Base-by-base conservation (phyloP, 1,140 invertebrate species). In the Archegozetes longisetosus region DNA sequence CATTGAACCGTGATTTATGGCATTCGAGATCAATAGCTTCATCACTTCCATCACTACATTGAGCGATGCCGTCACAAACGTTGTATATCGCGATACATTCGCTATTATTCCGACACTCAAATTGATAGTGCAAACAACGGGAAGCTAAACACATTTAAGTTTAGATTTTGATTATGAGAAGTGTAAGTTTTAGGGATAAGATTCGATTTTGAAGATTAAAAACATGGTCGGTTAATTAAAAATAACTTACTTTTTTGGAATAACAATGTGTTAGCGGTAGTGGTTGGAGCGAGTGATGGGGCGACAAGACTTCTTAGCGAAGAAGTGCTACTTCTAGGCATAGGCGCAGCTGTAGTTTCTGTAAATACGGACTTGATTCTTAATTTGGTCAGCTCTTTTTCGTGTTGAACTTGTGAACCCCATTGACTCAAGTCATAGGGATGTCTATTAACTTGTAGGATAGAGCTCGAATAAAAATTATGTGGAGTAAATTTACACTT, bases 11-110 rank as follows among this genome's bases (percentile, higher is more conserved):
- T 29, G 57, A 58, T 40, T 58, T 58, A 27, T 58, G 85, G 72
- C 86, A 88, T 25, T 78, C 78, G 57, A 90, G 76, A 71, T 88
- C 85, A 14, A 80, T 77, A 52, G 83, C 85, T 73, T 92, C 89
- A 68, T 92, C 88, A 70, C 86, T 89, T 60, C 81, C 87, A 76
- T 96, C 91, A 2, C 83, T 76, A 74, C 92, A 96, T 96, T 60
- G 58, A 13, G 86, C 82, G 58, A 94, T 88, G 27, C 89, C 90
- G 75, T 97, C 88, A 69, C 93, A 97, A 2, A 86, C 86, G 71
- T 96, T 93, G 71, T 95, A 94, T 64, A 91, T 85, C 1, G 88
- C 89, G 64, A 97, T 92, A 68, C 92, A 97, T 70, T 95, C 91
- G 25, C 82, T 80, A 25, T 82, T 83, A 29, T 81, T 80, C 59